Base-by-base conservation (phyloP, 1,140 invertebrate genomes). In the Ceratina japonica region DNA sequence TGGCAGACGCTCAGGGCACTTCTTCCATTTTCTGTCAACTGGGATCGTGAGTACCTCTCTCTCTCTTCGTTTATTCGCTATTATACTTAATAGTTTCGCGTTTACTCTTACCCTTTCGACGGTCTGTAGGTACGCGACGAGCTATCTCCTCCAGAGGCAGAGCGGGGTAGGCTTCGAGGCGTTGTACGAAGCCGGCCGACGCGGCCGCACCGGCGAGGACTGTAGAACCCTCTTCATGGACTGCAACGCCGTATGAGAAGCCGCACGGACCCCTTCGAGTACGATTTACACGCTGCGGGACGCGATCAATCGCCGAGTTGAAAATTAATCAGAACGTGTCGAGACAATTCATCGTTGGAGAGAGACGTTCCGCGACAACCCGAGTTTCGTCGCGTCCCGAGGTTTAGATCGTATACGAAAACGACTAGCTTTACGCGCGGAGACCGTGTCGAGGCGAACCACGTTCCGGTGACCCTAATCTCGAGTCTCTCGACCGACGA, bases 1-100 rank as follows among this genome's bases (percentile, higher is more conserved):
- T 96, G n/a, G 93, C 94, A 12, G 97, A 97, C 87, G 95, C 97
- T 69, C 92, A 93, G 71, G 96, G 96, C 84, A 95, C 95, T 79
- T 96, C 95, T 81, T 96, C 96, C 85, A 95, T 98, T 69, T 97
- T 98, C 94, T 98, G 97, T 87, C 97, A 98, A 93, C 93, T 98
- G 83, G 97, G 97, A 96, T 96, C 97, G 97, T 98, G 93, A 96
- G 97, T 96, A 8, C 24, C 20, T 31, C 37, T 12, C 18, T 8
- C n/a, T 15, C 18, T 0, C 3, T 27, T 3, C 8, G 1, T 24
- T 10, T 18, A 31, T 31, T 8, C 27, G 20, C 51, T 3, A 13
- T 27, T 13, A 12, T 3, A n/a, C n/a, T n/a, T n/a, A 13, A 37
- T 18, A 70, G 5, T 27, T 8, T 56, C n/a, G 15, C 5, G 10